Evolutionary conservation across 2,797 vertebrate species (phyloP), one percentile per base, ranked within the genome.

Genomic region (Heterohyrax brucei): DNA sequence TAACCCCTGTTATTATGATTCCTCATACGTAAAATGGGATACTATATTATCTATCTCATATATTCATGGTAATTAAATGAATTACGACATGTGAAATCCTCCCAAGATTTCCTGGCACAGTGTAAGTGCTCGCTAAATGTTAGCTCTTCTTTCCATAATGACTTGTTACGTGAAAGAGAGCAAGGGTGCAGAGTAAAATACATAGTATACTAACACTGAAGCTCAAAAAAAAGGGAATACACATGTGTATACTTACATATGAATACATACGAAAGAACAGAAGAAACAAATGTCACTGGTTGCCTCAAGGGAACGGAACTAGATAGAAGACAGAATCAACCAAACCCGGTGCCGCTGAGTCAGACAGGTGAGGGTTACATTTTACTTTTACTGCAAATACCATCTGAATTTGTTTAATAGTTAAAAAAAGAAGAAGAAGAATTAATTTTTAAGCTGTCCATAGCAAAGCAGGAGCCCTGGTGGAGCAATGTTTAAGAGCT

Each of bases 401-500:
- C 5, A 93, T 30, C 56, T 87, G 28, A 83, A 94, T 92, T 89
- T 77, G 21, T 89, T 77, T 48, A 85, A 22, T 81, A 39, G 39
- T 39, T 39, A 39, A 39, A 39, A 39, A 39, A 39, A 39, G 39
- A 39, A 39, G 39, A 39, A 39, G 39, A 39, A 39, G 39, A 39
- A 21, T 56, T 56, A 56, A 56, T 56, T 56, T 56, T 56, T 56
- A 56, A 56, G 53, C 53, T 13, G 53, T 56, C 53, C 12, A 56
- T 56, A 56, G 13, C 18, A 14, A 14, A 56, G 53, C 12, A 16
- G 53, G 53, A 56, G 53, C 53, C 53, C 53, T 16, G 13, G 53
- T 56, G 53, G 53, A 10, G 12, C 53, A 56, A 16, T 56, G 53
- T 10, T 56, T 56, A 56, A 56, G 53, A 56, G 53, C 53, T 56